phyloP scores from a whole-genome alignment of 2,888 invertebrate genomes.

The Dichetophora obliterata region DNA sequence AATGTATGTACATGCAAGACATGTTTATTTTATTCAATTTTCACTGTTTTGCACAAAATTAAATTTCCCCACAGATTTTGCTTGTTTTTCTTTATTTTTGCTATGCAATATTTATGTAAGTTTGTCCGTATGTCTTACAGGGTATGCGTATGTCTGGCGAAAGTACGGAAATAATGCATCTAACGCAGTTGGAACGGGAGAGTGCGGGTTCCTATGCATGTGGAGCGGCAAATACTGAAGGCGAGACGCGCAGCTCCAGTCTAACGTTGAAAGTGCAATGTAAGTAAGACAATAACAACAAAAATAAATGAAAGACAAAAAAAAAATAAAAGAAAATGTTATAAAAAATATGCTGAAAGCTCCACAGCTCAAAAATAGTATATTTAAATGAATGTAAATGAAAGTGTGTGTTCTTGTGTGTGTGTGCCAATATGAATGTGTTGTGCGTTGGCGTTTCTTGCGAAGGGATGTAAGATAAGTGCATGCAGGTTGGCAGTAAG shows the following conservation, averaged over 20 bases:
- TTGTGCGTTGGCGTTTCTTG: background rate
- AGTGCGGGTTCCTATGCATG: slow-evolving; percentile 86
- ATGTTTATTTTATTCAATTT: background rate
- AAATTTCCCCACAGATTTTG: background rate
- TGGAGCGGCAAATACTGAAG: slow-evolving; percentile 84
- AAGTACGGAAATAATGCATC: slow-evolving; percentile 73
- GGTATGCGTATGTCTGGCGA: slow-evolving; percentile 71
- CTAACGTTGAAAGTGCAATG: slow-evolving; percentile 82
- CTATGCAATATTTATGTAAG: background rate
- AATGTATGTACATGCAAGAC: background rate
- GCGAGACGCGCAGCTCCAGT: slow-evolving; percentile 83
- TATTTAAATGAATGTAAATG: too few relatives aligned
- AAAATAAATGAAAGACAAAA: background rate
- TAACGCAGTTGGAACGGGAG: slow-evolving; percentile 78
- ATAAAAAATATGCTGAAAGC: background rate
- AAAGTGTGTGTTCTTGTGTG: too few relatives aligned
- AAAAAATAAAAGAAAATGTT: background rate
- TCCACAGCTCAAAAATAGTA: background rate
- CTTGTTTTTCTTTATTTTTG: background rate
- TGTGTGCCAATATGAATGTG: background rate
- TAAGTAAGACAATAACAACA: slow-evolving; percentile 72
- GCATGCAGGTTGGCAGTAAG: slow-evolving; percentile 1
- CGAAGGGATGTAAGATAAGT: background rate
- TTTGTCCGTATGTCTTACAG: slow-evolving; percentile 54
- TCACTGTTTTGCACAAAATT: slow-evolving; percentile 5